Evolutionary conservation across 2,113 vertebrate species (phyloP).

Genomic region (Tachuris rubrigastra): DNA sequence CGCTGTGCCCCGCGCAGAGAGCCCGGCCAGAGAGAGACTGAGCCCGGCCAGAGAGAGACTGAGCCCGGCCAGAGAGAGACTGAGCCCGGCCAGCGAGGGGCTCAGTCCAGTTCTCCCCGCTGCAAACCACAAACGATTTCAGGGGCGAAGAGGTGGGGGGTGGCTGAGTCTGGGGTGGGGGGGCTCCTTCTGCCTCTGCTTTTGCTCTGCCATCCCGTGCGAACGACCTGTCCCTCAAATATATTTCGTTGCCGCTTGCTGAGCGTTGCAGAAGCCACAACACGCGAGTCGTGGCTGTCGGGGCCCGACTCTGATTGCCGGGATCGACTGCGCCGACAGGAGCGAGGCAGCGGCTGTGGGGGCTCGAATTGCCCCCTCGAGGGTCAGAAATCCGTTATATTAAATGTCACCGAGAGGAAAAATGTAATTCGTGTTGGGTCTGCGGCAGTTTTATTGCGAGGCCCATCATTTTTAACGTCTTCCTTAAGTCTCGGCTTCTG

Average conservation of each 20-base stretch:
- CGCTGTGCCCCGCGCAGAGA: background rate
- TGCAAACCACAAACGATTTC: background rate
- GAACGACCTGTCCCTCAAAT: background rate
- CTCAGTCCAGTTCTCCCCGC: background rate
- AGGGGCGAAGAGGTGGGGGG: background rate
- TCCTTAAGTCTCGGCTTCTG: background rate
- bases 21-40: background rate
- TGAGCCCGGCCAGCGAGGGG: background rate
- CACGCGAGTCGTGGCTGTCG: background rate
- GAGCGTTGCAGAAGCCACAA: background rate
- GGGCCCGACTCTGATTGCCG: background rate
- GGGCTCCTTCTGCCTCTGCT: background rate
- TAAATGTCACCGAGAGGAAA: background rate
- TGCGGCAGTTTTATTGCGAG: background rate
- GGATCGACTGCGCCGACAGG: background rate
- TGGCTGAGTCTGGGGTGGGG: fast-evolving
- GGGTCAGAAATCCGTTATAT: background rate
- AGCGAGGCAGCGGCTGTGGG: background rate
- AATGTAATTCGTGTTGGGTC: background rate
- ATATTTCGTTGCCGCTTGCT: background rate
- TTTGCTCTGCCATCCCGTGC: background rate
- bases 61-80: background rate
- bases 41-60: background rate
- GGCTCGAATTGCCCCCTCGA: background rate
- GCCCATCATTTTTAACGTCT: background rate